Base-by-base conservation (phyloP, 2,797 vertebrate genomes). In the Arrhamphus sclerolepis region DNA sequence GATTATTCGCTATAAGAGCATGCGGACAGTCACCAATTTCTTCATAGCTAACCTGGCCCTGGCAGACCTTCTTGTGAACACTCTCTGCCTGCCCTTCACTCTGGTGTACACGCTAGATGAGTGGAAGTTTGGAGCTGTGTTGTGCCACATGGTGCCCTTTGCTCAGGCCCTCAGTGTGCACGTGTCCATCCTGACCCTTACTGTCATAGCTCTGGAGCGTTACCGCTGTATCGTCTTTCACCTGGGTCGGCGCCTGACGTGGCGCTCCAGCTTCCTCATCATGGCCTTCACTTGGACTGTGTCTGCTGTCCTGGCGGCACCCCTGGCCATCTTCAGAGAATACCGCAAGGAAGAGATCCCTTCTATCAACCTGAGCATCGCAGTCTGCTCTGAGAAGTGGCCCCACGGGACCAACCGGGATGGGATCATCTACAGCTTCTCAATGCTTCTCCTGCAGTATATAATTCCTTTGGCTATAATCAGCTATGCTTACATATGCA, bases 21-120 rank as follows among this genome's bases (percentile, higher is more conserved):
- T 97, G 96, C 93, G 95, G 61, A 97, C 96, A 0, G 96, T 97
- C 44, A 97, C 95, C 66, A 97, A 97, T 85, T 96, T 94, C 85
- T 97, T 97, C 89, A 97, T 97, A 20, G 95, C 95, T 24, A 97
- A 97, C 87, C 86, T 97, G 82, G 96, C 96, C 13, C 76, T 97
- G 79, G 96, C 96, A 6, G 96, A 97, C 73, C 92, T 97, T 54
- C 92, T 97, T 87, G 93, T 97, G 84, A 92, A 96, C 89, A 94
- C 95, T 0, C 90, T 97, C 70, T 97, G 96, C 62, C 81, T 97
- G 83, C 96, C 96, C 22, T 97, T 97, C 86, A 97, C 96, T 0
- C 77, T 97, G 40, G 93, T 93, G 24, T 97, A 97, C 85, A 97
- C 96, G 0, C 82, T 96, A 51, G 95, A 96, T 0, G 96, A 97